These are phyloP conservation scores for Stegophylla sp. DNA, from an alignment of 2,888 invertebrate genomes.

Conservation along the genomic window DNA sequence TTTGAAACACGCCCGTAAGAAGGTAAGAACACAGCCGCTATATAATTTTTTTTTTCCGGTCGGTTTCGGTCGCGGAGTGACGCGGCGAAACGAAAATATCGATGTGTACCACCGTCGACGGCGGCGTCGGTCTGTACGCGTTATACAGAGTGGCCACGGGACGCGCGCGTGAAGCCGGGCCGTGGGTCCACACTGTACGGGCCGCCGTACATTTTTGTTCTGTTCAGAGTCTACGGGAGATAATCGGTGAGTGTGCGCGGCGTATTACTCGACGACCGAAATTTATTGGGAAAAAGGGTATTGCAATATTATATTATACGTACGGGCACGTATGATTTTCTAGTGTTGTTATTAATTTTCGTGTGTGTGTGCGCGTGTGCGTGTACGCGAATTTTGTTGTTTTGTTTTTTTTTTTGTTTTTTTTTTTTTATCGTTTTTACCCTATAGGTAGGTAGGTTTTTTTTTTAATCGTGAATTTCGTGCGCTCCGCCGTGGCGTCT, in stretches of 20 bases:
- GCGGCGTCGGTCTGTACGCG: conserved; percentile 17
- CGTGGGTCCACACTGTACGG: conserved; percentile 48
- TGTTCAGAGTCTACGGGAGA: conserved; percentile 55
- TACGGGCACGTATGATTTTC: conserved; percentile 56
- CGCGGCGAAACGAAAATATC: conserved; percentile 28
- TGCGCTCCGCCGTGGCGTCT: conserved; percentile 21
- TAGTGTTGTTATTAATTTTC: conserved; percentile 54
- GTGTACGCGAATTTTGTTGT: conserved; percentile 28
- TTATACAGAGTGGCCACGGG: conserved; percentile 56
- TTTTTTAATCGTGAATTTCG: no score
- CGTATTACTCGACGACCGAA: conserved; percentile 58
- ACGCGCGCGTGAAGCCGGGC: conserved; percentile 43
- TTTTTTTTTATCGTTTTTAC: not conserved
- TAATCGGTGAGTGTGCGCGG: conserved; percentile 59
- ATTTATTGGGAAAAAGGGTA: conserved; percentile 57
- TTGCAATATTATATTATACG: conserved; percentile 36
- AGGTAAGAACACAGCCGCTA: no score
- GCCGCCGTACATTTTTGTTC: conserved; percentile 58
- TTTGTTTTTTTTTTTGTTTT: not conserved
- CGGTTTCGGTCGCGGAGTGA: no score
- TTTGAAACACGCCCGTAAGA: no score
- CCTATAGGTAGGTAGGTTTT: no score
- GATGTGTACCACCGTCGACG: not conserved
- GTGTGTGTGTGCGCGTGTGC: conserved; percentile 20
- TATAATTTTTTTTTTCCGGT: no score